These are phyloP conservation scores for Hippocampus abdominalis DNA, from an alignment of 2,113 vertebrate species.

Conservation along the genomic window DNA sequence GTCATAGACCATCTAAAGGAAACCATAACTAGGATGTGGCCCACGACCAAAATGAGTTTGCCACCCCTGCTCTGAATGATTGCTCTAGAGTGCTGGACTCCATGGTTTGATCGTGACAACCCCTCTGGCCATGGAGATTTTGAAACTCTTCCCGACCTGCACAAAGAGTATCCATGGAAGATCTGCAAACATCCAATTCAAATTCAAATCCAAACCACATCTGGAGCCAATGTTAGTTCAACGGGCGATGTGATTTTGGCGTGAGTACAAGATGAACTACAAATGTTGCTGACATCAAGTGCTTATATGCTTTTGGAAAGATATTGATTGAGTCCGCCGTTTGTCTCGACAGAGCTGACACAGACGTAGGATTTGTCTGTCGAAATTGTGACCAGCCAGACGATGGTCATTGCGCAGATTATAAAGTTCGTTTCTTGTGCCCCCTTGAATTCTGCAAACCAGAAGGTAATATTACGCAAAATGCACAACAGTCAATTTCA, in stretches of 20 bases:
- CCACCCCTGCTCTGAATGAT: neutral
- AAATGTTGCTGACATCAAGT: neutral
- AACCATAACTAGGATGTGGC: too few relatives aligned
- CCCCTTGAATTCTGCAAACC: neutral
- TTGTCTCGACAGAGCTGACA: neutral
- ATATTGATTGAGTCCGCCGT: neutral
- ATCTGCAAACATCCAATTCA: neutral
- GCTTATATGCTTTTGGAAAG: neutral
- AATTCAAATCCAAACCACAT: neutral
- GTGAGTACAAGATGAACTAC: neutral
- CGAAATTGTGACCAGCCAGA: neutral
- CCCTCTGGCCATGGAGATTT: neutral
- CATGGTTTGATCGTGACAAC: neutral
- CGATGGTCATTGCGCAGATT: neutral
- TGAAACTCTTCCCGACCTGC: neutral
- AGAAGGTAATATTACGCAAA: neutral
- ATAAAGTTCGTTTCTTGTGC: slow-evolving; percentile 2
- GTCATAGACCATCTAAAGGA: too few relatives aligned
- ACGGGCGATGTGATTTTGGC: neutral
- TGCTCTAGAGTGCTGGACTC: slow-evolving; percentile 1
- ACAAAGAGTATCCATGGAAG: neutral
- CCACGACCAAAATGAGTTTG: too few relatives aligned
- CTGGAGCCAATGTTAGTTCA: neutral
- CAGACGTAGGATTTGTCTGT: neutral
- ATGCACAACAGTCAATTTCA: neutral